Evolutionary conservation across 2,797 vertebrate genomes (phyloP).

Genomic region (Dicrostonyx torquatus): DNA sequence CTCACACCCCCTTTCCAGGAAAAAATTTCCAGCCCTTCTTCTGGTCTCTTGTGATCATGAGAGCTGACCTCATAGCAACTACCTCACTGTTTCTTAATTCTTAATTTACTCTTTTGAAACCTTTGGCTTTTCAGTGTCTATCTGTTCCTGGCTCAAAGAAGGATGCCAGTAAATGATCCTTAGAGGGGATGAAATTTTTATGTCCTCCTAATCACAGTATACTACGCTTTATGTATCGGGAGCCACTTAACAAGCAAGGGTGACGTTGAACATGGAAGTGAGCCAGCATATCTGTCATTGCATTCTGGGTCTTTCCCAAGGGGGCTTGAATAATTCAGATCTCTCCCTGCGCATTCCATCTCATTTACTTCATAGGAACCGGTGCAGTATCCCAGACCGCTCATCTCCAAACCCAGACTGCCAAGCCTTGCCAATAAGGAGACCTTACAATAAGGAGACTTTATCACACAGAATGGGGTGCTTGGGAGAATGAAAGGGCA

Average conservation of each 20-base stretch:
- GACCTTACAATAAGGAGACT: not conserved
- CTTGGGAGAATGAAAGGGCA: not conserved
- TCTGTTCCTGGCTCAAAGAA: not conserved
- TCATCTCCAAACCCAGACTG: not conserved
- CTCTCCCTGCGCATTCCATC: no score
- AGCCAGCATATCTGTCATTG: not conserved
- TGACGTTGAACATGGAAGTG: fast-evolving
- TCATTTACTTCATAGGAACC: not conserved
- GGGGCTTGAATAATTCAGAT: not conserved
- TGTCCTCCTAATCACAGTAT: not conserved
- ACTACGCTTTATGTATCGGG: not conserved
- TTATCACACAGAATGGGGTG: not conserved
- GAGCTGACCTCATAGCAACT: not conserved
- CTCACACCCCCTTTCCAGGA: not conserved
- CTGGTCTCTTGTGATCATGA: not conserved
- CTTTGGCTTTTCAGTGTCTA: not conserved
- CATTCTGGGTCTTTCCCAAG: not conserved
- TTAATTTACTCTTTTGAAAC: not conserved
- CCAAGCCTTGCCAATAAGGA: not conserved
- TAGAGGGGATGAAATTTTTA: not conserved
- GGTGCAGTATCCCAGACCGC: not conserved
- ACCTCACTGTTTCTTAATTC: not conserved
- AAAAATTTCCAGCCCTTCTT: not conserved
- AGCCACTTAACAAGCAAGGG: not conserved
- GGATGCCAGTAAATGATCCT: not conserved